A percentile compares a stretch with the other conserved stretches of the same genome.
Evolutionary conservation across 2,797 vertebrate genomes (phyloP).

Genomic region (Heteromormyrus szaboi): DNA sequence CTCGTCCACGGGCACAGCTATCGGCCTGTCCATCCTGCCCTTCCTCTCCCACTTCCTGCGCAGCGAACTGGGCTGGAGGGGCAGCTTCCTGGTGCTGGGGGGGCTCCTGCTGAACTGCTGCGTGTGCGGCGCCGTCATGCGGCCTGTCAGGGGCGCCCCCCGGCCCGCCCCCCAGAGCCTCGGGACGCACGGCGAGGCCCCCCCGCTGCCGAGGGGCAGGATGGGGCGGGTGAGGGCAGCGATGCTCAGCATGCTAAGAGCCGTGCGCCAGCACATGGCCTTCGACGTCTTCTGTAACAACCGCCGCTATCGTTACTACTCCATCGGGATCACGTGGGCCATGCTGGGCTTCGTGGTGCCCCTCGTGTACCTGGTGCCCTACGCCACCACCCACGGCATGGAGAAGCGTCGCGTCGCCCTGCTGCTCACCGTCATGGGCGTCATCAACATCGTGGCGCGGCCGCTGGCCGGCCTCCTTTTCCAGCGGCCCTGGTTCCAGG

Average conservation of each 20-base stretch:
- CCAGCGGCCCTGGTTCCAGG: conserved; percentile 61
- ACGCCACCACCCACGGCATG: conserved; percentile 65
- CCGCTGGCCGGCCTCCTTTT: conserved; percentile 71
- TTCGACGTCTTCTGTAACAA: conserved; percentile 80
- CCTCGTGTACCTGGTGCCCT: conserved; percentile 80
- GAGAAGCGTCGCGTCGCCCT: conserved; percentile 68
- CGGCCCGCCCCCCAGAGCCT: background rate
- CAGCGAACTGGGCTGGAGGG: conserved; percentile 80
- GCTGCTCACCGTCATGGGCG: conserved; percentile 77
- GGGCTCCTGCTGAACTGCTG: conserved; percentile 83
- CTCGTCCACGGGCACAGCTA: conserved; percentile 79
- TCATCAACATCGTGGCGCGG: conserved; percentile 82
- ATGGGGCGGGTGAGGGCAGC: background rate
- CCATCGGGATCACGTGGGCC: conserved; percentile 77
- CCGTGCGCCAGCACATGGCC: conserved; percentile 73
- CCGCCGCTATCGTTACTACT: conserved; percentile 63
- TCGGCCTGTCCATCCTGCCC: conserved; percentile 78
- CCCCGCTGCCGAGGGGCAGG: background rate
- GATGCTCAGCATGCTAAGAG: conserved; percentile 29
- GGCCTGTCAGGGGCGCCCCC: conserved; percentile 59
- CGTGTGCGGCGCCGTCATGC: conserved; percentile 83
- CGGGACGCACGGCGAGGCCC: no score
- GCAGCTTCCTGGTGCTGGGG: conserved; percentile 81
- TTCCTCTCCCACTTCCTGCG: conserved; percentile 76
- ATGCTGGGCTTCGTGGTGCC: conserved; percentile 82